These are phyloP conservation scores for Hippocampus guttulatus DNA, from an alignment of 2,113 vertebrate species.

Conservation along the genomic window DNA sequence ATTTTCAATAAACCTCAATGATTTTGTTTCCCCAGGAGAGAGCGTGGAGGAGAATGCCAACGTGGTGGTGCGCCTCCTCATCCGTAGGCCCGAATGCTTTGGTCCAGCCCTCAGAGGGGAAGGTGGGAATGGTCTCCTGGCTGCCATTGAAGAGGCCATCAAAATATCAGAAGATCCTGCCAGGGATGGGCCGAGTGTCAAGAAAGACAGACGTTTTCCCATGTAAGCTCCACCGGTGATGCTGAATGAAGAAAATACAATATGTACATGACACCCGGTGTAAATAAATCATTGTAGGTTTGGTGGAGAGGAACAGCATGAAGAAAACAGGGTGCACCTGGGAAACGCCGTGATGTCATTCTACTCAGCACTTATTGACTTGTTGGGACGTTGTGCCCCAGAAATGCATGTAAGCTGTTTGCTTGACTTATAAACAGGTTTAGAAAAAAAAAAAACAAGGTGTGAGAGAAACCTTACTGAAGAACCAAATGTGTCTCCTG, in stretches of 20 bases:
- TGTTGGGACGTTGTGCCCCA: slow-evolving; percentile 88
- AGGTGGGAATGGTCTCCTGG: slow-evolving; percentile 85
- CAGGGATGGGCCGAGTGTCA: slow-evolving; percentile 83
- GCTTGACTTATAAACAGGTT: background rate
- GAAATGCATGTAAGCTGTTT: slow-evolving; percentile 85
- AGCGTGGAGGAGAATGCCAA: slow-evolving; percentile 93
- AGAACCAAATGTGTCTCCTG: slow-evolving; percentile 1
- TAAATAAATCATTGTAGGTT: slow-evolving; percentile 68
- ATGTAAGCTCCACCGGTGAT: slow-evolving; percentile 58
- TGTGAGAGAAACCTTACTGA: background rate
- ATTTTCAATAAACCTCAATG: background rate
- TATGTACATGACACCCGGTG: background rate
- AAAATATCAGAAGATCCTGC: slow-evolving; percentile 92
- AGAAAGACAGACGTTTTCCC: slow-evolving; percentile 83
- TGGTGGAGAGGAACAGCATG: slow-evolving; percentile 84
- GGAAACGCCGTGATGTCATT: slow-evolving; percentile 94
- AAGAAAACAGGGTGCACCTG: slow-evolving; percentile 87
- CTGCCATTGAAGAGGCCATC: slow-evolving; percentile 88
- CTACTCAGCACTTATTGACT: slow-evolving; percentile 88
- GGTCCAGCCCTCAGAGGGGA: slow-evolving; percentile 87
- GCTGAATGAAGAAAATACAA: background rate
- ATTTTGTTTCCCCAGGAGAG: slow-evolving; percentile 70
- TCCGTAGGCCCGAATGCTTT: slow-evolving; percentile 88
- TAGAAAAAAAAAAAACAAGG: background rate
- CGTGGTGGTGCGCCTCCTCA: slow-evolving; percentile 87